These are phyloP conservation scores for Aphidoletes aphidimyza DNA, from an alignment of 2,888 invertebrate genomes.

Conservation along the genomic window DNA sequence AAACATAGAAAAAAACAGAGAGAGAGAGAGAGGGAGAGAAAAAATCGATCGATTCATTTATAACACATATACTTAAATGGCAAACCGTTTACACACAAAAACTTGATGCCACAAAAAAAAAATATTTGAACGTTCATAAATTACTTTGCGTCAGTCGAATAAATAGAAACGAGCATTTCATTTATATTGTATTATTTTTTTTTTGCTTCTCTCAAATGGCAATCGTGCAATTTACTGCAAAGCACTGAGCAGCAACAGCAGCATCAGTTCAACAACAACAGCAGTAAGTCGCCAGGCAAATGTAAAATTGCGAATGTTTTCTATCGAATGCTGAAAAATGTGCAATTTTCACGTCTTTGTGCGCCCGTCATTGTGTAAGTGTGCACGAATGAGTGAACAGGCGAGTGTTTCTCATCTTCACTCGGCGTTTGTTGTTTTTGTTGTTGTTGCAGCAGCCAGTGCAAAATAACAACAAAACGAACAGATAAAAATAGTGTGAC, in stretches of 20 bases:
- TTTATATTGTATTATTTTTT: too few species aligned
- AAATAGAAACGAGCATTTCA: constrained; percentile 31
- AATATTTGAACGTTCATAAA: constrained; percentile 19
- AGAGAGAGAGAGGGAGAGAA: neutral
- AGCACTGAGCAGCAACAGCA: neutral
- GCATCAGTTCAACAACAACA: neutral
- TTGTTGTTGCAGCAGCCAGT: neutral
- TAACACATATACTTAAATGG: neutral
- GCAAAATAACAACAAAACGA: too few species aligned
- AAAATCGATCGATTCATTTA: neutral
- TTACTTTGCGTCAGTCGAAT: constrained; percentile 36
- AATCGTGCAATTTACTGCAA: neutral
- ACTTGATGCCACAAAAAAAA: constrained; percentile 12
- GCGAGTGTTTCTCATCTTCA: neutral
- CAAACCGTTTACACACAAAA: neutral
- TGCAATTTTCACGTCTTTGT: neutral
- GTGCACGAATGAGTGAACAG: too few species aligned
- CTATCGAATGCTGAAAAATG: constrained; percentile 9
- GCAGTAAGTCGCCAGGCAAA: too few species aligned
- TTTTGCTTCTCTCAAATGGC: neutral
- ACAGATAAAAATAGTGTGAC: constrained; percentile 31
- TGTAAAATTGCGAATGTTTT: neutral
- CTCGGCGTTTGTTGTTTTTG: neutral
- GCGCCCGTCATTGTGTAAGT: too few species aligned
- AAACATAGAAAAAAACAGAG: too few species aligned